These are phyloP conservation scores for Ophioninae sp. DNA, from an alignment of 2,888 invertebrate genomes.

Conservation along the genomic window DNA sequence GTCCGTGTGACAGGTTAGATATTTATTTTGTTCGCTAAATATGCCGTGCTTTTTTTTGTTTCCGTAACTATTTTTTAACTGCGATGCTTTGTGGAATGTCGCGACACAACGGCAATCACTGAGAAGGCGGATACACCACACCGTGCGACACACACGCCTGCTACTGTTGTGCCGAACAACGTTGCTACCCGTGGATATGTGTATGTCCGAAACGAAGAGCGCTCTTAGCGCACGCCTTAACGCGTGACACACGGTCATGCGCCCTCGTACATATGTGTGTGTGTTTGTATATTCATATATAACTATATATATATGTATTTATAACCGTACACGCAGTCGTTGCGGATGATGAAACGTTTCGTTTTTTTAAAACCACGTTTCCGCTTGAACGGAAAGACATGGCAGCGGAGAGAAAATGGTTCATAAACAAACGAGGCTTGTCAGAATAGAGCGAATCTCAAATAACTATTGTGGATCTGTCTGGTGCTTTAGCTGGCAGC, in stretches of 20 bases:
- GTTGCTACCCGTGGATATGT: background rate
- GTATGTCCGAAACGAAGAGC: constrained; percentile 36
- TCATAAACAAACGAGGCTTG: background rate
- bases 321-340: background rate
- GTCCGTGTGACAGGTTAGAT: background rate
- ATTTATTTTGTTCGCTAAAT: background rate
- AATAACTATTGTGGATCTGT: constrained; percentile 32
- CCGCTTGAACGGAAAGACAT: background rate
- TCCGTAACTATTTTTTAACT: background rate
- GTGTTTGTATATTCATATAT: background rate
- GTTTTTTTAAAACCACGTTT: constrained; percentile 9
- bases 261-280: background rate
- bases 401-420: background rate
- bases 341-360: constrained; percentile 36
- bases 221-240: constrained; percentile 5
- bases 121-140: constrained; percentile 51
- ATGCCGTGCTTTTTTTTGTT: background rate
- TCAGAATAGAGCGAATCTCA: constrained; percentile 10
- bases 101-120: constrained; percentile 48
- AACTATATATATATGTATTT: background rate
- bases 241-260: constrained; percentile 2
- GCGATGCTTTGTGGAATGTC: constrained; percentile 53
- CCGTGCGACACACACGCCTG: constrained; percentile 25
- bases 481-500: constrained; percentile 65
- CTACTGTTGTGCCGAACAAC: constrained; percentile 36